Evolutionary conservation across 2,888 invertebrate genomes (phyloP).

Genomic region (Neuroscelio doddi): DNA sequence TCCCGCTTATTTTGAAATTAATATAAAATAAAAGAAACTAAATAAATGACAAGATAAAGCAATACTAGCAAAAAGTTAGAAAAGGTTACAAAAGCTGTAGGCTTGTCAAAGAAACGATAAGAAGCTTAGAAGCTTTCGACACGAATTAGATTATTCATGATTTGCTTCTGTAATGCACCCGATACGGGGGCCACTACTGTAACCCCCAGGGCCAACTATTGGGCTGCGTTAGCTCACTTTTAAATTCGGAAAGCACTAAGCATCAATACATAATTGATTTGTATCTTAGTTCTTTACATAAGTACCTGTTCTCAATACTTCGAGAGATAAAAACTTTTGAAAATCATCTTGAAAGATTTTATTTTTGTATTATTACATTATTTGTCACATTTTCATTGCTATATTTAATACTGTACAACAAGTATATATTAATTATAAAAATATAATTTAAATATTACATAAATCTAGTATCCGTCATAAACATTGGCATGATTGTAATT

Average conservation of each 20-base stretch:
- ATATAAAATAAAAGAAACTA: too few relatives aligned
- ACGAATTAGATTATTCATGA: constrained; percentile 16
- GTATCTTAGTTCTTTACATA: not conserved
- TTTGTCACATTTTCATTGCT: too few relatives aligned
- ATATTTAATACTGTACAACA: too few relatives aligned
- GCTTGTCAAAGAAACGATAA: constrained; percentile 13
- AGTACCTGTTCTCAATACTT: not conserved
- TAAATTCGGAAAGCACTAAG: constrained; percentile 1
- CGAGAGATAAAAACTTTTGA: too few relatives aligned
- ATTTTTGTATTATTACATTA: too few relatives aligned
- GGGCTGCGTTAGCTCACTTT: constrained; percentile 1
- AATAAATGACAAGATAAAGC: too few relatives aligned
- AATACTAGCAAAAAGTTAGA: not conserved
- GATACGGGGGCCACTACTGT: constrained; percentile 3
- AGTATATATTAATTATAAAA: too few relatives aligned
- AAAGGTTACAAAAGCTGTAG: constrained; percentile 13
- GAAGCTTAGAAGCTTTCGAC: constrained; percentile 18
- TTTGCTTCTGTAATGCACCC: constrained; percentile 12
- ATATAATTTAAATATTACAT: too few relatives aligned
- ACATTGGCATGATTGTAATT: too few relatives aligned
- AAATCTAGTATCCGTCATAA: too few relatives aligned
- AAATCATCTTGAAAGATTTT: too few relatives aligned
- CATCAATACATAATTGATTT: constrained; percentile 1
- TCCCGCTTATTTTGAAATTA: too few relatives aligned
- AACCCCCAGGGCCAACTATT: not conserved